phyloP scores from a whole-genome alignment of 1,140 invertebrate genomes.

The Drosophila orosa region DNA sequence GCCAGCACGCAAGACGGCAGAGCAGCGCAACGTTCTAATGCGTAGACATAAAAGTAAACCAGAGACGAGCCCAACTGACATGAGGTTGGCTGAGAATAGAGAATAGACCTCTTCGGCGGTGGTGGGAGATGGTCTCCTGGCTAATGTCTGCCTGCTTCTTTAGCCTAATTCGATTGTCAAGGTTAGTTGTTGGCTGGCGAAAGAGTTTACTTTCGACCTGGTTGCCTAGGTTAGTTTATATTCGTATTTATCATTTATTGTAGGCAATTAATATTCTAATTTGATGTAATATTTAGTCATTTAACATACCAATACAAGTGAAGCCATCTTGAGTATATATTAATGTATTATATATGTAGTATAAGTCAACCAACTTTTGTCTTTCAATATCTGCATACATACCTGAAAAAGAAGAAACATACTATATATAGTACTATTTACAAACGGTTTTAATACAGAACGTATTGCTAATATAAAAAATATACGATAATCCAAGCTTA shows the following conservation, averaged over 20 bases:
- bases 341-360: background rate
- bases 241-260: background rate
- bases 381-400: background rate
- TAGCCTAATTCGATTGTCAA: slow-evolving; percentile 71
- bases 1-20: slow-evolving; percentile 59
- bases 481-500: background rate
- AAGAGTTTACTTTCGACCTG: slow-evolving; percentile 11
- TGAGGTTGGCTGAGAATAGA: slow-evolving; percentile 10
- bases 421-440: too few relatives aligned
- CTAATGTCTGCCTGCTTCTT: slow-evolving; percentile 41
- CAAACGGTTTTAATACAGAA: too few relatives aligned
- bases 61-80: slow-evolving; percentile 34
- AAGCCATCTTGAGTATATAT: slow-evolving; percentile 50
- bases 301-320: slow-evolving; percentile 49
- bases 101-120: slow-evolving; percentile 8
- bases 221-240: slow-evolving; percentile 25
- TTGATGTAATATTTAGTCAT: background rate
- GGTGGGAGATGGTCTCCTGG: slow-evolving; percentile 28
- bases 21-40: slow-evolving; percentile 32
- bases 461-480: too few relatives aligned
- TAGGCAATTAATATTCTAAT: background rate
- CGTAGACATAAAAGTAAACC: slow-evolving; percentile 65
- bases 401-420: slow-evolving; percentile 44
- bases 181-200: slow-evolving; percentile 56
- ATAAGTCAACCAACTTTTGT: background rate